Evolutionary conservation across 2,888 invertebrate species (phyloP).

Genomic region (Drosophila mayaguana): DNA sequence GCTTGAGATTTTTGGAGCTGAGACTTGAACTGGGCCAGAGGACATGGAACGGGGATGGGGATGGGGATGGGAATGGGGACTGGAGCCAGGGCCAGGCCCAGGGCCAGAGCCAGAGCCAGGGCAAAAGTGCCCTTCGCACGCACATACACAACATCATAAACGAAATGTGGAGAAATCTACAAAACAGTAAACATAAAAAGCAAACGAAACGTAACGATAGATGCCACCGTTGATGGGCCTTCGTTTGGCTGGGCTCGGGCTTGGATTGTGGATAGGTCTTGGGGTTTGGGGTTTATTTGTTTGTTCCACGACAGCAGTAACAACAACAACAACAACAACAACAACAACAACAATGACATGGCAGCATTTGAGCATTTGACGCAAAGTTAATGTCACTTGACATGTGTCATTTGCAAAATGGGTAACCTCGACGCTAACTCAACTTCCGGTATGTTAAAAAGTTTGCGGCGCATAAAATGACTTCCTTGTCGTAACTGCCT

Average conservation of each 20-base stretch:
- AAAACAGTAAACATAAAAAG: conserved; percentile 78
- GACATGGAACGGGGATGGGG: background rate
- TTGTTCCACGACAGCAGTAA: conserved; percentile 67
- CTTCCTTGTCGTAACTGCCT: conserved; percentile 77
- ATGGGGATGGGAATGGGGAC: background rate
- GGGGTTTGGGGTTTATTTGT: conserved; percentile 66
- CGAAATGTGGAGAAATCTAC: conserved; percentile 66
- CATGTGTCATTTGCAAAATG: conserved; percentile 83
- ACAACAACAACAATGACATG: conserved; percentile 29
- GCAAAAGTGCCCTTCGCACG: conserved; percentile 56
- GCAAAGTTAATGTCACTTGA: conserved; percentile 83
- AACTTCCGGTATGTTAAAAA: conserved; percentile 81
- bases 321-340: conserved; percentile 21
- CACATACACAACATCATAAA: conserved; percentile 63
- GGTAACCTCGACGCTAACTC: conserved; percentile 79
- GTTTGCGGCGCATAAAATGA: conserved; percentile 81
- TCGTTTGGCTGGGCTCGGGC: conserved; percentile 33
- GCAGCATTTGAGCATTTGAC: conserved; percentile 72
- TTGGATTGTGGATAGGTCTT: conserved; percentile 11
- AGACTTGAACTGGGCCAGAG: background rate
- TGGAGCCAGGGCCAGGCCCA: conserved; percentile 4
- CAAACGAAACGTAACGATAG: conserved; percentile 79
- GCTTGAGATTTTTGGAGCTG: background rate
- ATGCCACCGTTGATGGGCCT: conserved; percentile 58
- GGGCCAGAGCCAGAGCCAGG: conserved; percentile 2